Evolutionary conservation across 2,888 invertebrate species (phyloP), one percentile per base, ranked within the genome.

Genomic region (Epinotia ramella): DNA sequence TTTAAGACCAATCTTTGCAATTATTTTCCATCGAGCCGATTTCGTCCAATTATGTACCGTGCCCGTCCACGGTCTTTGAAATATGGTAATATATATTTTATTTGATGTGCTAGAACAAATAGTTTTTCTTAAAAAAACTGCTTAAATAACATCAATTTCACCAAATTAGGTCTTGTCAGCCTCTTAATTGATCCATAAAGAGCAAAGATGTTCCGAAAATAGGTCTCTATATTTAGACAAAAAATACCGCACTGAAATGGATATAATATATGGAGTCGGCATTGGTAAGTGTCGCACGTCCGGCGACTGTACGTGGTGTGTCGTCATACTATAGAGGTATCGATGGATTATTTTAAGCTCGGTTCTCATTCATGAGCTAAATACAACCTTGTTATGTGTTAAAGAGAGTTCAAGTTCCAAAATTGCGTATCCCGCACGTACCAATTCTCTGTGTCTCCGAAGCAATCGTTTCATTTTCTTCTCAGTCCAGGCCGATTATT

Each of bases 201-300:
- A 79, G 78, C 81, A 81, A 80, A 81, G 79, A 81, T 78, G 78
- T 80, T 80, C 81, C 81, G 77, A 81, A 81, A 80, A 75, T 78
- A 79, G 78, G 79, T 78, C 77, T 84, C 83, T 89, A 87, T 88
- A 84, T 87, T 89, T 87, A 87, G 86, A 82, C 46, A 74, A 84
- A 86, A 86, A 83, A 88, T 46, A 46, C 86, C 83, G 81, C 80
- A 78, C 79, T 81, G 78, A 81, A 84, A 82, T 83, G 82, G 81
- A 83, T 87, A 87, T 86, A 87, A 49, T 81, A 81, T 80, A 80
- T 28, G 77, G 78, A 77, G 80, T 75, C 78, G 73, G 68, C 79
- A 85, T 89, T 88, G 81, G 85, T 84, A 89, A 82, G 84, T 79
- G 81, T 77, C 76, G 84, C 90, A 90, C 90, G 90, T 89, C 73